Percentiles rank a stretch among this genome's conserved stretches.
Evolutionary conservation across 2,113 vertebrate genomes (phyloP).

Genomic region (Prunella himalayana): DNA sequence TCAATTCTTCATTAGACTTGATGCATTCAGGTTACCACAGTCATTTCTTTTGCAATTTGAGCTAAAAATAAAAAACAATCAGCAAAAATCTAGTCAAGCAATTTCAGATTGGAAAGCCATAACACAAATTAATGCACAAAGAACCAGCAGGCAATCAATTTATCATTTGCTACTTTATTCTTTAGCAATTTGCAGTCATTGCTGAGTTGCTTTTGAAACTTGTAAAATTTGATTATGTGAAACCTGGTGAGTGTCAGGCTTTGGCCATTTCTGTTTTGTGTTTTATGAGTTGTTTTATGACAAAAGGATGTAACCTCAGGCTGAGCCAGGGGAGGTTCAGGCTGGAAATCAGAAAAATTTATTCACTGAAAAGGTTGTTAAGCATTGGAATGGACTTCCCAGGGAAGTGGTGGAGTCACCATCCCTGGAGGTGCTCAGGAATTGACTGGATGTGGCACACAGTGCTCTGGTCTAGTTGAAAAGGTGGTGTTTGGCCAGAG

Average conservation of each 20-base stretch:
- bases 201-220: slow-evolving; percentile 6
- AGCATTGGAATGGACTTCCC: neutral
- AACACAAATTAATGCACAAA: slow-evolving; percentile 51
- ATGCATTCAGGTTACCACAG: slow-evolving; percentile 6
- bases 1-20: slow-evolving; percentile 43
- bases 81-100: slow-evolving; percentile 9
- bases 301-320: neutral
- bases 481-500: neutral
- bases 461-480: neutral
- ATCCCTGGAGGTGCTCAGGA: neutral
- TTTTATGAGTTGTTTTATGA: neutral
- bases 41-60: slow-evolving; percentile 48
- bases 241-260: neutral
- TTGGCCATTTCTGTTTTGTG: neutral
- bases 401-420: neutral
- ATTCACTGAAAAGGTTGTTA: neutral
- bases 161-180: slow-evolving; percentile 34
- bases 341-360: neutral
- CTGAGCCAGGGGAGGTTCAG: neutral
- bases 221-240: slow-evolving; percentile 22
- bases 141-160: slow-evolving; percentile 31
- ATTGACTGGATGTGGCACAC: neutral
- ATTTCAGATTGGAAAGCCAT: slow-evolving; percentile 47
- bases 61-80: slow-evolving; percentile 6
- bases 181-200: slow-evolving; percentile 22